phyloP scores from a whole-genome alignment of 1,140 invertebrate species.

The Polypedilum pembai region DNA sequence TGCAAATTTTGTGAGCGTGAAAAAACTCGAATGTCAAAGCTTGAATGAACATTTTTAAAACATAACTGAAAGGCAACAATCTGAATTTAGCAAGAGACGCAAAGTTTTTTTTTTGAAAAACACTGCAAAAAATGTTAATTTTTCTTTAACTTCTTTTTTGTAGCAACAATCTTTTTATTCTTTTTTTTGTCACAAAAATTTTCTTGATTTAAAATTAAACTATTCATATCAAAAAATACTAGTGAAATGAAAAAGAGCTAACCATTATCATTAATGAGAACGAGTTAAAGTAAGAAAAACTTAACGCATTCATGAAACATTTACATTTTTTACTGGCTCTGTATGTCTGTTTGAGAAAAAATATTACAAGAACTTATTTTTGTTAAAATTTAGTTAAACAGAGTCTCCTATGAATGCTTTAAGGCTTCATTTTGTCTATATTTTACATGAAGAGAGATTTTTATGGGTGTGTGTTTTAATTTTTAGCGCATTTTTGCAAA shows the following conservation, averaged over 20 bases:
- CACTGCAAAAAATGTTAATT: neutral
- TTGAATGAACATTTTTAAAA: neutral
- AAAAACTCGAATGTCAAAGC: neutral
- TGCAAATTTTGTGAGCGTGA: constrained; percentile 11
- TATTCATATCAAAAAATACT: too few relatives aligned
- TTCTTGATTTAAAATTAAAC: neutral
- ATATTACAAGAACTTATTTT: too few relatives aligned
- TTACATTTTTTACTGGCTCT: constrained; percentile 4
- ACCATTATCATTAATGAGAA: neutral
- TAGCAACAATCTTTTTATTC: constrained; percentile 1
- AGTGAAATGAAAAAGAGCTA: too few relatives aligned
- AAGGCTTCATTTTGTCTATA: too few relatives aligned
- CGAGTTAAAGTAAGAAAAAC: neutral
- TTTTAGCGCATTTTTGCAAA: too few relatives aligned
- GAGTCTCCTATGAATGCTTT: too few relatives aligned
- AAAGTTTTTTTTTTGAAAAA: neutral
- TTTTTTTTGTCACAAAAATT: neutral
- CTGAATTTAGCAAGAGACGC: too few relatives aligned
- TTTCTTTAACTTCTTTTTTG: neutral
- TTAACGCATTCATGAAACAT: constrained; percentile 9
- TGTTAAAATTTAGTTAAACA: too few relatives aligned
- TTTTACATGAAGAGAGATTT: too few relatives aligned
- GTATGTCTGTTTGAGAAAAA: too few relatives aligned
- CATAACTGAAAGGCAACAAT: neutral
- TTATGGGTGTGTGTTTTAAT: too few relatives aligned